These are phyloP conservation scores for fruit fly (Drosophila melanogaster) DNA, from an alignment of 1,140 invertebrate species.

Conservation along the genomic window Release_6_plus_ISO1_MT NC_004354.4:963501-964000, in stretches of 20 bases:
- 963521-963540: too few species aligned
- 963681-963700: constrained; percentile 76
- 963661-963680: constrained; percentile 76
- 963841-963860: constrained; percentile 10
- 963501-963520: too few species aligned
- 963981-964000: constrained; percentile 76
- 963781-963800: constrained; percentile 75
- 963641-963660: constrained; percentile 81
- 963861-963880: background rate
- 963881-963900: background rate
- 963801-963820: constrained; percentile 81
- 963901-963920: too few species aligned
- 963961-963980: constrained; percentile 68
- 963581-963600: background rate
- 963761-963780: constrained; percentile 47
- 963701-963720: constrained; percentile 15
- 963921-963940: constrained; percentile 8
- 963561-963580: background rate
- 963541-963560: constrained; percentile 1
- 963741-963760: constrained; percentile 25
- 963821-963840: constrained; percentile 38
- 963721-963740: background rate
- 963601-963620: constrained; percentile 55
- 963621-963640: constrained; percentile 79
- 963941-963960: constrained; percentile 31